phyloP scores from a whole-genome alignment of 2,113 vertebrate genomes.

The Erythrolamprus reginae region DNA sequence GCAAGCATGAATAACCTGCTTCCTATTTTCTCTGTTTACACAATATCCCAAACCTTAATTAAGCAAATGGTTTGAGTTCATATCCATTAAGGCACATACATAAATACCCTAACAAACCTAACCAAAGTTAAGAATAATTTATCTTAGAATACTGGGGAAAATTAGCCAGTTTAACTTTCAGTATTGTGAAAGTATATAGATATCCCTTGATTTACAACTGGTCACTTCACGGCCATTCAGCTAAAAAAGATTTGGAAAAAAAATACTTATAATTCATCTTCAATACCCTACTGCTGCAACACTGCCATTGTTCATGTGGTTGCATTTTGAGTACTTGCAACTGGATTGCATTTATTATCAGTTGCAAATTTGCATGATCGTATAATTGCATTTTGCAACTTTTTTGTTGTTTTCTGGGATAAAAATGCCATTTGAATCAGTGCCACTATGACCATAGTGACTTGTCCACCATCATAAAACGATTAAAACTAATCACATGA shows the following conservation, averaged over 20 bases:
- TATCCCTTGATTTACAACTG: too few species aligned
- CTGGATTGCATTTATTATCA: too few species aligned
- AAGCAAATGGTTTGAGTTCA: neutral
- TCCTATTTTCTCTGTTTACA: neutral
- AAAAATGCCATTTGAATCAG: neutral
- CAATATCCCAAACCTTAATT: neutral
- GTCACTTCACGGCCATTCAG: too few species aligned
- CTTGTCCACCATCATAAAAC: neutral
- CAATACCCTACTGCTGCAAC: too few species aligned
- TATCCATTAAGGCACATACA: neutral
- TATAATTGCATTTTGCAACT: neutral
- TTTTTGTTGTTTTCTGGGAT: neutral
- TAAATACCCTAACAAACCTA: neutral
- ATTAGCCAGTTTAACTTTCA: neutral
- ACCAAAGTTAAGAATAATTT: neutral
- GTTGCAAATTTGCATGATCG: too few species aligned
- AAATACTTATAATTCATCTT: too few species aligned
- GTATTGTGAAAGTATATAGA: neutral
- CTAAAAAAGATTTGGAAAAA: too few species aligned
- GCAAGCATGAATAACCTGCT: neutral
- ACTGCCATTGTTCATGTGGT: too few species aligned
- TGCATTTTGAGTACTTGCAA: too few species aligned
- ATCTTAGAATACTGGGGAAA: neutral
- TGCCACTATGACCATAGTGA: neutral
- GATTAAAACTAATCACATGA: neutral